Evolutionary conservation across 92 coral and sea anemone genomes (phyloP), one percentile per base, ranked within the genome.

Genomic region (Epizoanthus rinbou): DNA sequence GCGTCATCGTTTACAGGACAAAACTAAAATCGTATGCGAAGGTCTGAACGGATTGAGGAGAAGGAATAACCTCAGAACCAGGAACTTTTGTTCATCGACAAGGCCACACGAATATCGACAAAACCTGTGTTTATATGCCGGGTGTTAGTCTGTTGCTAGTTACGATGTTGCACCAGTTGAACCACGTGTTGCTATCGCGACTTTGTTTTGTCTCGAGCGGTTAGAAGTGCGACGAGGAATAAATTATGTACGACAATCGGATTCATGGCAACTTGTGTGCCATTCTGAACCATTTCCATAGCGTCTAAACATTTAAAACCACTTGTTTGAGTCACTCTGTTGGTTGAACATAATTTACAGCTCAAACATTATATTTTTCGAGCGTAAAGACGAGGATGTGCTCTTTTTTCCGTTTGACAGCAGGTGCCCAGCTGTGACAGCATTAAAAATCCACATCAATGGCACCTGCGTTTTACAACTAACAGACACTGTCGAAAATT

Each of bases 151-250:
- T 50, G 14, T 10, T 50, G 9, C 54, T 3, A 50, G 54, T 10
- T 9, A 50, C 13, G 14, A 10, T 0, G 16, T 50, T 50, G 9
- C 54, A 9, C 15, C 13, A 50, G 54, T 11, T 50, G 8, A 75
- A 58, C 81, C 81, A 75, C 81, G 81, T 75, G 81, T 56, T 74
- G 57, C 17, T 73, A 4, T 75, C 19, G 16, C 50, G 31, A 37
- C 19, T 31, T 75, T 75, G 81, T 75, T 75, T 75, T 75, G 81
- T 75, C 81, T 58, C 33, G 76, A 28, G 18, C 28, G 17, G 57
- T 75, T 53, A 52, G 37, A 75, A 58, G 66, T 71, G 76, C 19
- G 18, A 58, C 23, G 22, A 62, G 54, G 13, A 9, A 28, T 58
- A 37, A 75, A 75, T 75, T 75, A 75, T 58, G 33, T 17, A 75